Evolutionary conservation across 2,888 invertebrate species (phyloP), one percentile per base, ranked within the genome.

Genomic region (Lordiphosa fenestrarum): DNA sequence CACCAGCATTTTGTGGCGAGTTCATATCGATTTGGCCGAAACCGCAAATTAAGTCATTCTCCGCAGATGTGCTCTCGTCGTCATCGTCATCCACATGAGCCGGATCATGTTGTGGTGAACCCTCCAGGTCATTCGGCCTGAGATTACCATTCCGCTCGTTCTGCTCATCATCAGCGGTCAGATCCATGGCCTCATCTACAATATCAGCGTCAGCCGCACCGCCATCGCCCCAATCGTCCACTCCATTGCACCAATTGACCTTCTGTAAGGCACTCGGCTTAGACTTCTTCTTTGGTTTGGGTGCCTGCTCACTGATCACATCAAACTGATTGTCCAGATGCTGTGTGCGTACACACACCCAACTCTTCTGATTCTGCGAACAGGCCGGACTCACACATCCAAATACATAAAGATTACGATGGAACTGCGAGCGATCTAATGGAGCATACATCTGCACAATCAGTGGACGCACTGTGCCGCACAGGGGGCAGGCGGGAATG

Each of bases 401-500:
- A 88, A 96, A 97, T 53, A 97, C 90, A 88, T 96, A 97, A 1
- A 97, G 89, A n/a, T 94, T 96, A 60, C 97, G 92, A 89, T 97
- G 96, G 80, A 94, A 96, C 41, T 92, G 90, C 0, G 95, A 94
- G 80, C 92, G 93, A 69, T 95, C 95, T 60, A 97, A 88, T 1
- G 97, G 96, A 25, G 96, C 96, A 89, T 97, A 97, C 73, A 97
- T 92, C 90, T 97, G 97, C 9, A 95, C 90, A 19, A 96, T 91
- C 62, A 96, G 88, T n/a, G 94, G 91, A 84, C 95, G 92, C 75
- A 92, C 91, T 54, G 94, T 89, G 48, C 94, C 93, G 86, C 96
- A 96, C n/a, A 95, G 88, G 55, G 93, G 92, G 85, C 96, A 96
- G 70, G 91, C 91, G 4, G 93, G 92, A 54, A 89, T 84, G 57